Evolutionary conservation across 2,113 vertebrate genomes (phyloP), one percentile per base, ranked within the genome.

Genomic region (Platycercus adscitus): DNA sequence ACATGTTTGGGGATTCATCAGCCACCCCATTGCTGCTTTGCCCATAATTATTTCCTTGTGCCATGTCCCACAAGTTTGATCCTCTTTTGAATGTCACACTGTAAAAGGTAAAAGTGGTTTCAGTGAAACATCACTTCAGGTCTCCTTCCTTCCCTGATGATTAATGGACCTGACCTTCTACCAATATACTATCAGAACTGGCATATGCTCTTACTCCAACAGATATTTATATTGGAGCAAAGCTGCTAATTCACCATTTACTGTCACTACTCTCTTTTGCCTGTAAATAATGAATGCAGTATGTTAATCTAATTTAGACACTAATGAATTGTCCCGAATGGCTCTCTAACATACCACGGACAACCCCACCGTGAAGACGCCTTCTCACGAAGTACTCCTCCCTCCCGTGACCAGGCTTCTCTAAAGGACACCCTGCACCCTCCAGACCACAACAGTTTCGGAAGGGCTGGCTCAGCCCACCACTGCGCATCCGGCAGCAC

Each of bases 1-100:
- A 98, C 98, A 99, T 99, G 98, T 99, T 99, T 91, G 99, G 99
- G 55, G 99, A 99, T 96, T 99, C 99, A 85, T 99, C 99, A 29
- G 98, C 98, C 94, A 99, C 99, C 96, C 99, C 99, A 39, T 99
- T 99, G 98, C 98, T 99, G 97, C 98, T 98, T 96, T 99, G 99
- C 73, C 98, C 98, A 70, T 98, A 98, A 93, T 98, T 99, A 98
- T 99, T 99, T 98, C 98, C 99, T 98, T 99, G 99, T 96, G 99
- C 99, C 99, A 99, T 99, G 98, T 98, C 98, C 97, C 98, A 97
- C 98, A 96, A 78, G 93, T 96, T 80, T 88, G 96, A 93, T 95
- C 86, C n/a, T 91, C 95, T 96, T 96, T 92, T 89, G 49, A 84
- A 58, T 3, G 55, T 28, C 96, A 96, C 86, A 26, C 98, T 98